Percentiles rank a stretch among this genome's conserved stretches.
Conservation (phyloP, 2,797 vertebrate genomes). For the Chelidonichthys spinosus region DNA sequence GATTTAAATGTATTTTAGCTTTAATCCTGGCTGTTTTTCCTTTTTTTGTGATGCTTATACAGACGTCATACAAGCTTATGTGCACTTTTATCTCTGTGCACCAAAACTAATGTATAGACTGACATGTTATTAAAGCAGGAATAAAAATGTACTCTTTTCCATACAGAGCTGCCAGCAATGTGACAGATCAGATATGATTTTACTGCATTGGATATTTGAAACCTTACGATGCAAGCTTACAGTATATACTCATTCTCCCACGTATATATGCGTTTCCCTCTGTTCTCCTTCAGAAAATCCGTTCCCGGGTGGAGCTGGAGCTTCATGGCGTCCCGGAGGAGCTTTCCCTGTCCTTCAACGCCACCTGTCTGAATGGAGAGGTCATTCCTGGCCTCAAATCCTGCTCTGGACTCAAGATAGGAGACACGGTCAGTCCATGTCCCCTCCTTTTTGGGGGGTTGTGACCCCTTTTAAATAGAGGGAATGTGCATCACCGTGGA, state of each 20-base stretch:
- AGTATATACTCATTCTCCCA: not conserved
- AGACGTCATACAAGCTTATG: not conserved
- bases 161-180: no score
- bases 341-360: conserved; percentile 94
- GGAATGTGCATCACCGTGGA: not conserved
- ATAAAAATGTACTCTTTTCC: no score
- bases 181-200: not conserved
- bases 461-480: not conserved
- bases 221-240: rapidly evolving
- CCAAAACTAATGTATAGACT: not conserved
- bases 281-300: conserved; percentile 89
- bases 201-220: no score
- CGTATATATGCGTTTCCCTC: not conserved
- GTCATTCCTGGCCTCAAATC: conserved; percentile 93
- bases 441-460: no score
- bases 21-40: not conserved
- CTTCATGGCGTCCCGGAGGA: conserved; percentile 95
- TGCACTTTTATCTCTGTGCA: not conserved
- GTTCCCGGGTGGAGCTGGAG: conserved; percentile 96
- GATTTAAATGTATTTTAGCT: not conserved
- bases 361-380: conserved; percentile 93
- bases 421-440: conserved; percentile 90
- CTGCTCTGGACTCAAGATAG: conserved; percentile 95
- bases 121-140: not conserved
- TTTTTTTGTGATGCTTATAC: not conserved